Percentiles rank a stretch among this genome's conserved stretches.
Evolutionary conservation across 2,797 vertebrate genomes (phyloP).

Genomic region (Nyctalus aviator): DNA sequence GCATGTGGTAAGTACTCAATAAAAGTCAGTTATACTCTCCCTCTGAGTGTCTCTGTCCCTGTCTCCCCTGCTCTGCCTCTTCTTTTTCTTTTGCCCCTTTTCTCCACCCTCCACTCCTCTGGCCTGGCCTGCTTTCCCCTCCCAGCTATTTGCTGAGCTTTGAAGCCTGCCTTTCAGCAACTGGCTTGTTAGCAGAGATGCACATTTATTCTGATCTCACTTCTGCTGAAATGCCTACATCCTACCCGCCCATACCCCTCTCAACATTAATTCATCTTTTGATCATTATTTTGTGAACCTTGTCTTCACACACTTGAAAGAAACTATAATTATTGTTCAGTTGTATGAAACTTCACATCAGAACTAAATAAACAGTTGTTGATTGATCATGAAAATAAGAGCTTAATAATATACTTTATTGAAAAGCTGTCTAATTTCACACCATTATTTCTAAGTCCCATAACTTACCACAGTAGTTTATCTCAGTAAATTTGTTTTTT

Average conservation of each 20-base stretch:
- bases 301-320: constrained; percentile 65
- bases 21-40: neutral
- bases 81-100: no score
- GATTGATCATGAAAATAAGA: constrained; percentile 50
- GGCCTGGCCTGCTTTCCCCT: neutral
- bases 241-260: neutral
- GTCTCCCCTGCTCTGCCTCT: neutral
- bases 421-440: constrained; percentile 63
- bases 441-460: constrained; percentile 37
- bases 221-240: neutral
- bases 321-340: constrained; percentile 67
- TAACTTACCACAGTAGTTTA: constrained; percentile 54
- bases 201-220: neutral
- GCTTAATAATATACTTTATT: constrained; percentile 63
- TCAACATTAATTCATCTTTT: constrained; percentile 2
- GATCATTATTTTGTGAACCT: constrained; percentile 59
- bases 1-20: neutral
- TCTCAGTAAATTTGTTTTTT: constrained; percentile 40
- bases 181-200: neutral
- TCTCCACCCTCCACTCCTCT: neutral
- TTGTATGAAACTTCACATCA: constrained; percentile 37
- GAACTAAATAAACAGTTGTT: constrained; percentile 60
- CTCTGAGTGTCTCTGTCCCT: neutral
- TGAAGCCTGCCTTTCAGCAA: neutral
- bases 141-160: neutral